These are phyloP conservation scores for Solen grandis DNA, from an alignment of 1,140 invertebrate genomes.

Conservation along the genomic window DNA sequence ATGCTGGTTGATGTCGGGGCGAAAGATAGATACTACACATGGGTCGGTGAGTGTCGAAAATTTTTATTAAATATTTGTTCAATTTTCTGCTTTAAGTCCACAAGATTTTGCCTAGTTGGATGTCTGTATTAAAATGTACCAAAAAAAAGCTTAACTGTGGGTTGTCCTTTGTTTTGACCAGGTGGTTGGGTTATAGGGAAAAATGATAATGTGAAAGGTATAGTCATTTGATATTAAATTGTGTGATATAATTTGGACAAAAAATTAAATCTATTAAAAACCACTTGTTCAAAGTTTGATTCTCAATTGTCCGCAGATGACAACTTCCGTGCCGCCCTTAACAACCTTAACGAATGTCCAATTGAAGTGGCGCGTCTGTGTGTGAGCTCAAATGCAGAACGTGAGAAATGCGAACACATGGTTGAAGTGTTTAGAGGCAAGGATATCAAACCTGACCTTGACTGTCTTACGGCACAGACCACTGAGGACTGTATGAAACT, in stretches of 20 bases:
- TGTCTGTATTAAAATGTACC: too few species aligned
- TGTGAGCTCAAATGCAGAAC: slow-evolving; percentile 94
- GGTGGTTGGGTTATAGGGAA: too few species aligned
- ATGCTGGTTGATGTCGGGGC: slow-evolving; percentile 72
- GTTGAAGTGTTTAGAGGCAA: slow-evolving; percentile 91
- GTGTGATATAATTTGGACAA: too few species aligned
- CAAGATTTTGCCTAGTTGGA: too few species aligned
- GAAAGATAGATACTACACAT: slow-evolving; percentile 75
- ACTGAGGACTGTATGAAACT: slow-evolving; percentile 94
- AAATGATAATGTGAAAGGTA: too few species aligned
- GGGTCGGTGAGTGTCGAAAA: slow-evolving; percentile 74
- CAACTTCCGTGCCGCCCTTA: slow-evolving; percentile 67
- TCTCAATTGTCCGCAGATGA: slow-evolving; percentile 64
- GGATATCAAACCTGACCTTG: slow-evolving; percentile 91
- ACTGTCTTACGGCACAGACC: slow-evolving; percentile 91
- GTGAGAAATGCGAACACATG: slow-evolving; percentile 97
- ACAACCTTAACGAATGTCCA: slow-evolving; percentile 76
- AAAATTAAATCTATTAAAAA: too few species aligned
- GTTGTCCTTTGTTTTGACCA: too few species aligned
- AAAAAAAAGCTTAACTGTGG: too few species aligned
- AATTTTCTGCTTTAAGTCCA: too few species aligned
- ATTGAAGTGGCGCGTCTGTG: slow-evolving; percentile 83
- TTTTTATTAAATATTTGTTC: too few species aligned
- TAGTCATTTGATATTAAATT: too few species aligned
- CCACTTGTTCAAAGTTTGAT: too few species aligned